A percentile compares a stretch with the other conserved stretches of the same genome.
These are phyloP conservation scores for Glaucopsyche alexis DNA, from an alignment of 2,888 invertebrate genomes.

Conservation along the genomic window DNA sequence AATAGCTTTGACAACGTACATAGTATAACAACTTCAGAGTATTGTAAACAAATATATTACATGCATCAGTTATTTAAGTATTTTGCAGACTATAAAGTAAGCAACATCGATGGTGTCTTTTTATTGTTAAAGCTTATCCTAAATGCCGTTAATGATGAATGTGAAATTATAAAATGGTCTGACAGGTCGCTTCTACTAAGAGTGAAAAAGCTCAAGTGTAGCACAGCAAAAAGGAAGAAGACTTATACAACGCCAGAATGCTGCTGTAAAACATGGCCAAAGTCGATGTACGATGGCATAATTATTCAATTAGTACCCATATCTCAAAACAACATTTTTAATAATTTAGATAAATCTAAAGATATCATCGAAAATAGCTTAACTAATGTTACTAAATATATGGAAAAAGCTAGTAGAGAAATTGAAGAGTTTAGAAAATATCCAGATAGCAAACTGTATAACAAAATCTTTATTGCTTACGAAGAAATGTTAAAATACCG, in stretches of 20 bases:
- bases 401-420: conserved; percentile 16
- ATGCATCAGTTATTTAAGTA: neutral
- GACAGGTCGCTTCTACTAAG: neutral
- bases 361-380: neutral
- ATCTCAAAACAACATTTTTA: neutral
- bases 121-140: neutral
- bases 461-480: conserved; percentile 23
- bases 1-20: neutral
- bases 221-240: neutral
- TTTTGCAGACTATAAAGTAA: neutral
- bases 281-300: neutral
- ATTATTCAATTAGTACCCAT: neutral
- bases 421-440: conserved; percentile 4
- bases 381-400: neutral
- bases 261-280: neutral
- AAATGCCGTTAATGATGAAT: neutral
- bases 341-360: neutral
- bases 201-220: neutral
- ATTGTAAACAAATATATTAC: neutral
- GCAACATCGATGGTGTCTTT: neutral
- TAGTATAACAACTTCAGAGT: neutral
- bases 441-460: conserved; percentile 20
- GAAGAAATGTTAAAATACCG: conserved; percentile 29
- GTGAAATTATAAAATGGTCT: neutral
- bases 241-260: neutral